Conservation (phyloP, 2,113 vertebrate genomes). For the Acanthochromis polyacanthus region DNA sequence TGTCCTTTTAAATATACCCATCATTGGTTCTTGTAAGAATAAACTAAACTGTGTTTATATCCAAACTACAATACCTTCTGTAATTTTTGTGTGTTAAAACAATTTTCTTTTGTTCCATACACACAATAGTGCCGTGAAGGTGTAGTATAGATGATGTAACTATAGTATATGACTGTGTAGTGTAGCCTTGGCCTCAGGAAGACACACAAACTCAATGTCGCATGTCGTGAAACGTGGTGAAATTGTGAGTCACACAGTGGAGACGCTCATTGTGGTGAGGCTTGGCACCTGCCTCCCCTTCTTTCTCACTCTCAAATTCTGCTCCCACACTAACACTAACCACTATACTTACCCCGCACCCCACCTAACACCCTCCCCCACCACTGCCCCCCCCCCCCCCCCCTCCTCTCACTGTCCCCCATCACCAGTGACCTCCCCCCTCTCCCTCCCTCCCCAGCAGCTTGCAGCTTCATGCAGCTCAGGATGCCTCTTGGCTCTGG, state of each 20-base stretch:
- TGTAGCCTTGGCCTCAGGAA: neutral
- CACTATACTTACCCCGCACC: neutral
- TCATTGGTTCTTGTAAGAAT: too few relatives aligned
- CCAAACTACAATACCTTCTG: too few relatives aligned
- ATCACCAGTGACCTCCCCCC: neutral
- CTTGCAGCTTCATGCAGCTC: neutral
- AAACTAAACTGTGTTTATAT: too few relatives aligned
- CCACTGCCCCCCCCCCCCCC: neutral
- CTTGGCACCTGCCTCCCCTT: constrained; percentile 56
- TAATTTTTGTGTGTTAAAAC: too few relatives aligned
- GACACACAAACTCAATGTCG: neutral
- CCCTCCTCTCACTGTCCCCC: neutral
- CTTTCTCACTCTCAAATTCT: constrained; percentile 64
- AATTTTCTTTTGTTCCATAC: too few relatives aligned
- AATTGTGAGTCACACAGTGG: constrained; percentile 70
- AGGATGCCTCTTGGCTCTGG: neutral
- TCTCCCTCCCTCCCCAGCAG: neutral
- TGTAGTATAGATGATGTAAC: neutral
- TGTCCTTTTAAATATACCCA: too few relatives aligned
- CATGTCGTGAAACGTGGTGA: constrained; percentile 11
- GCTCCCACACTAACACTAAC: constrained; percentile 26
- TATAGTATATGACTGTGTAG: neutral
- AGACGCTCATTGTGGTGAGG: constrained; percentile 53
- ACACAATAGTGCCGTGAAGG: neutral
- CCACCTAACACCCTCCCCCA: neutral